Percentiles rank a stretch among this genome's conserved stretches.
Conservation (phyloP, 92 coral and sea anemone species). For the Epizoanthus stellaris region DNA sequence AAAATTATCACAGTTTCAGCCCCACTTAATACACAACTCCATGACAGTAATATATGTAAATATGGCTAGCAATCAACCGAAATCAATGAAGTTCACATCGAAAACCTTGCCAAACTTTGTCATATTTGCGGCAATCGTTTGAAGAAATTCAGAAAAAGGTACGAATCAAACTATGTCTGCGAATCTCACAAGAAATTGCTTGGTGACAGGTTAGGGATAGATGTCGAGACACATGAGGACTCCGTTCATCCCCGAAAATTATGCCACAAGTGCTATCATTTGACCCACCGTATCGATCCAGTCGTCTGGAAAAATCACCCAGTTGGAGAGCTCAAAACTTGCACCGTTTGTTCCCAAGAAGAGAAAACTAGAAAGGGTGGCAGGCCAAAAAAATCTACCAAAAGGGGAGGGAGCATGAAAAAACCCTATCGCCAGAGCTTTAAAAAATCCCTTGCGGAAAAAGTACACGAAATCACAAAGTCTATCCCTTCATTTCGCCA, state of each 20-base stretch:
- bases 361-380: no score
- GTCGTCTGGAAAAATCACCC: background rate
- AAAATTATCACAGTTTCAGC: constrained; percentile 4
- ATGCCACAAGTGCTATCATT: background rate
- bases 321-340: background rate
- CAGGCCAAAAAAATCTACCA: no score
- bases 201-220: background rate
- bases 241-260: background rate
- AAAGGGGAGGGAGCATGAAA: no score
- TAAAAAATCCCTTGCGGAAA: no score
- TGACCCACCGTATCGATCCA: background rate
- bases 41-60: background rate
- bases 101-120: constrained; percentile 2
- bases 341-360: background rate
- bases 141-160: constrained; percentile 7
- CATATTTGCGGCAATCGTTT: constrained; percentile 8
- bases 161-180: background rate
- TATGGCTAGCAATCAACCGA: background rate
- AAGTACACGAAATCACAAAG: no score
- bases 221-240: background rate
- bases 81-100: background rate
- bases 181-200: constrained; percentile 1
- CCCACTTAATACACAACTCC: background rate
- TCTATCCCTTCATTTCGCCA: no score
- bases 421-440: no score